Conservation (phyloP, 2,888 invertebrate species). For the Cordylochernes scorpioides region DNA sequence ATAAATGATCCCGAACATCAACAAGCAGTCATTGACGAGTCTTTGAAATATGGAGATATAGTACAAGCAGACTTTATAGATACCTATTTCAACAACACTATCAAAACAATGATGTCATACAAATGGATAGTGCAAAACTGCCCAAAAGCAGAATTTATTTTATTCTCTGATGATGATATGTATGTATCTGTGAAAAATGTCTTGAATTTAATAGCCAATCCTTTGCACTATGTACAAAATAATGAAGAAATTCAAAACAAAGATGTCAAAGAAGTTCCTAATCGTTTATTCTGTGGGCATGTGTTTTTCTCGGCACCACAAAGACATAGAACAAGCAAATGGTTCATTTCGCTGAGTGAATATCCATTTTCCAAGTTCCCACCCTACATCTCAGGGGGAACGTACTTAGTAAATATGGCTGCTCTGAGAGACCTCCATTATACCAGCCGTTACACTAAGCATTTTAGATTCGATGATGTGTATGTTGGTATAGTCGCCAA, state of each 20-base stretch:
- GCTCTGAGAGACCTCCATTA: constrained; percentile 45
- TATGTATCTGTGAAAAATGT: constrained; percentile 64
- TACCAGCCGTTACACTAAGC: constrained; percentile 47
- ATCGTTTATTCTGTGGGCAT: constrained; percentile 41
- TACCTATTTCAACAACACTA: constrained; percentile 63
- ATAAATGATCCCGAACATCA: constrained; percentile 27
- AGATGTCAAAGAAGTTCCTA: constrained; percentile 11
- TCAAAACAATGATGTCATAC: constrained; percentile 70
- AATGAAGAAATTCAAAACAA: too few species aligned
- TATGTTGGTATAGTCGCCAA: constrained; percentile 57
- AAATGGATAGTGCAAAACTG: constrained; percentile 54
- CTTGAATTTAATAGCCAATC: constrained; percentile 40
- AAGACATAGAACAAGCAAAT: constrained; percentile 50
- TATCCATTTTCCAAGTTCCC: constrained; percentile 72
- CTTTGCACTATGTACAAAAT: too few species aligned
- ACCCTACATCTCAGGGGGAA: constrained; percentile 65
- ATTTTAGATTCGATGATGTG: constrained; percentile 70
- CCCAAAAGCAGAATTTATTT: constrained; percentile 41
- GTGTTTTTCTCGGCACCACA: constrained; percentile 42
- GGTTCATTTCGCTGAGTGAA: constrained; percentile 54
- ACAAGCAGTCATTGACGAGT: constrained; percentile 35
- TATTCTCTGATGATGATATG: constrained; percentile 78
- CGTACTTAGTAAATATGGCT: constrained; percentile 45
- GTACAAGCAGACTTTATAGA: constrained; percentile 55
- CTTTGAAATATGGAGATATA: constrained; percentile 40